Base-by-base conservation (phyloP, 1,140 invertebrate genomes). In the Schmidtea mediterranea region DNA sequence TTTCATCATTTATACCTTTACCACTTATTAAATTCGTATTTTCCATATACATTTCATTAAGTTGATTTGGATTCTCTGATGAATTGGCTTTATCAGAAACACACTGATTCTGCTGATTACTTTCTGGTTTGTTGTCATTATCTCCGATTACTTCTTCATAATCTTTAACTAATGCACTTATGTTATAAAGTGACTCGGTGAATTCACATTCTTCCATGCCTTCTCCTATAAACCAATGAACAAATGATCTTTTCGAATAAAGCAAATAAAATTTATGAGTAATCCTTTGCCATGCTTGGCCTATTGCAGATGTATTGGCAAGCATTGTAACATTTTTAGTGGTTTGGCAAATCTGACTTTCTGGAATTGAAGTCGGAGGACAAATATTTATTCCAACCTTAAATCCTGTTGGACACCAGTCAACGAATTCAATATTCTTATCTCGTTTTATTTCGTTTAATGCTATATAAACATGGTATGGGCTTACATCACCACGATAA, bases 281-380 rank as follows among this genome's bases (percentile, higher is more conserved):
- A 22, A 52, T 10, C 8, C 19, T 32, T 8, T n/a, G 51, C 56
- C 57, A 59, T 10, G 56, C 54, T 37, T 82, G 78, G 52, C 77
- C 76, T 16, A 80, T 53, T 10, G 57, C 76, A 39, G 80, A 82
- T 1, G 80, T 82, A 59, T 82, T 83, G 38, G 73, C 78, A 60
- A 83, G 65, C 79, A 59, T 78, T 74, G 78, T 56, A 13, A 71
- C 66, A 18, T 69, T 69, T 48, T 69, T 57, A 23, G 58, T 57
- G 18, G 62, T 54, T 32, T 58, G 55, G 3, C 60, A 60, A 32
- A 60, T 47, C 46, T 60, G 60, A 9, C 59, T 56, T 22, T 57
- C 59, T 18, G 59, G 60, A 13, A 62, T 54, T 26, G 54, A 54
- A 18, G 56, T 55, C 22, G 60, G 56, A 10, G 58, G 55, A 40